These are phyloP conservation scores for Hippasteria phrygiana DNA, from an alignment of 53 echinoderm and acorn worm genomes.

Conservation along the genomic window DNA sequence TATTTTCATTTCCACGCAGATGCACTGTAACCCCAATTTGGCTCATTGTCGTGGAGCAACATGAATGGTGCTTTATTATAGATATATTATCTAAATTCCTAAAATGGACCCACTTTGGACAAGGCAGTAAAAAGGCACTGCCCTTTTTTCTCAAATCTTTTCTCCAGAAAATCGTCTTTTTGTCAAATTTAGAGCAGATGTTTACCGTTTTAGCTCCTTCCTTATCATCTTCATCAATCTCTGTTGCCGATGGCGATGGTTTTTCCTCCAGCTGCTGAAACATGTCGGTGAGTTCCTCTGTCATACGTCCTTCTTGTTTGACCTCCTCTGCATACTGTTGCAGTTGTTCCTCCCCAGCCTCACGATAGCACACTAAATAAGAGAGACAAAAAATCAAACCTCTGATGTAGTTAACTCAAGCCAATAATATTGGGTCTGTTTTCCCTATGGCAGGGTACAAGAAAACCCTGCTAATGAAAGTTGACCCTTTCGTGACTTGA, in stretches of 20 bases:
- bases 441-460: too few relatives aligned
- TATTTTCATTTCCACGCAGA: too few relatives aligned
- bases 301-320: conserved; percentile 83
- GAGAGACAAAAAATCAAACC: not conserved
- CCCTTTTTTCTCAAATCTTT: not conserved
- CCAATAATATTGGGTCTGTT: too few relatives aligned
- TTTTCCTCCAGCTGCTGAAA: conserved; percentile 79
- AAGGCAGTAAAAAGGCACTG: too few relatives aligned
- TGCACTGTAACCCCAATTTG: too few relatives aligned
- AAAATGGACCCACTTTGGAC: too few relatives aligned
- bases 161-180: too few relatives aligned
- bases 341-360: conserved; percentile 81
- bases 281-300: conserved; percentile 81
- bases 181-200: not conserved
- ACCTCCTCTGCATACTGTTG: conserved; percentile 84
- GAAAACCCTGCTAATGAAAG: too few relatives aligned
- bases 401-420: not conserved
- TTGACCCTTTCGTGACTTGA: too few relatives aligned
- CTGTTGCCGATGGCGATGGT: conserved; percentile 16
- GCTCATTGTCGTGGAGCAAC: too few relatives aligned
- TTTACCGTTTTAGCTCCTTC: not conserved
- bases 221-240: conserved; percentile 10
- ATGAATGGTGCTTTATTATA: too few relatives aligned
- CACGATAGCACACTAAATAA: conserved; percentile 82
- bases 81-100: too few relatives aligned